Percentiles rank a stretch among this genome's conserved stretches.
These are phyloP conservation scores for Meriones psammophilus DNA, from an alignment of 2,797 vertebrate genomes.

Conservation along the genomic window DNA sequence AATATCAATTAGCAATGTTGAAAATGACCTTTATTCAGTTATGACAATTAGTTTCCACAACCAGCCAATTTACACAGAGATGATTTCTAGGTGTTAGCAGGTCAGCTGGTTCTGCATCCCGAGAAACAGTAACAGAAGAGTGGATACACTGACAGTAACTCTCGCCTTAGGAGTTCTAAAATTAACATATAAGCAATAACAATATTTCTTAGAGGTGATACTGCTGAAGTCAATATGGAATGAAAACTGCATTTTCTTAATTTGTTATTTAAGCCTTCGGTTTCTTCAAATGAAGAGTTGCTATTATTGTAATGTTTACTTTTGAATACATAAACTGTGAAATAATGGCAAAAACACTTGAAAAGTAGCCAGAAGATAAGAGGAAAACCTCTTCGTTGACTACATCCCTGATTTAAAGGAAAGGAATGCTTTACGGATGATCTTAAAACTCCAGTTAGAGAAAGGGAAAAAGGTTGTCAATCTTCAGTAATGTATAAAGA, in stretches of 20 bases:
- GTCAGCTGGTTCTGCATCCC: slow-evolving; percentile 52
- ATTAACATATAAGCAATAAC: slow-evolving; percentile 59
- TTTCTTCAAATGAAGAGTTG: slow-evolving; percentile 68
- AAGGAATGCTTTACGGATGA: slow-evolving; percentile 64
- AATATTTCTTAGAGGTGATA: slow-evolving; percentile 76
- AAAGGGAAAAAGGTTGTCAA: slow-evolving; percentile 73
- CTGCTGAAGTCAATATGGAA: slow-evolving; percentile 65
- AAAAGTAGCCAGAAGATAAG: slow-evolving; percentile 81
- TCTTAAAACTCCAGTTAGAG: slow-evolving; percentile 73
- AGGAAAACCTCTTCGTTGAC: slow-evolving; percentile 55
- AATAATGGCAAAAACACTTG: slow-evolving; percentile 82
- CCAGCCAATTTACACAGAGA: slow-evolving; percentile 65
- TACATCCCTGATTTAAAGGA: slow-evolving; percentile 54
- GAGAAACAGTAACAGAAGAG: slow-evolving; percentile 34
- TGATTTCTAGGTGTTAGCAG: slow-evolving; percentile 63
- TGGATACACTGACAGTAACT: slow-evolving; percentile 17
- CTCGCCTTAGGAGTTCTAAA: slow-evolving; percentile 67
- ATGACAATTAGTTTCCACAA: slow-evolving; percentile 66
- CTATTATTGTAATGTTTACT: slow-evolving; percentile 80
- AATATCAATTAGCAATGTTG: slow-evolving; percentile 55
- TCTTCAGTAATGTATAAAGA: slow-evolving; percentile 75
- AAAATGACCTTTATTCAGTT: slow-evolving; percentile 73
- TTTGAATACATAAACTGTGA: slow-evolving; percentile 82
- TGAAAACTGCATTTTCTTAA: slow-evolving; percentile 74
- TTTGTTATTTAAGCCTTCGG: slow-evolving; percentile 70